Evolutionary conservation across 2,888 invertebrate species (phyloP), one percentile per base, ranked within the genome.

Genomic region (Trypoxylon attenuatum): DNA sequence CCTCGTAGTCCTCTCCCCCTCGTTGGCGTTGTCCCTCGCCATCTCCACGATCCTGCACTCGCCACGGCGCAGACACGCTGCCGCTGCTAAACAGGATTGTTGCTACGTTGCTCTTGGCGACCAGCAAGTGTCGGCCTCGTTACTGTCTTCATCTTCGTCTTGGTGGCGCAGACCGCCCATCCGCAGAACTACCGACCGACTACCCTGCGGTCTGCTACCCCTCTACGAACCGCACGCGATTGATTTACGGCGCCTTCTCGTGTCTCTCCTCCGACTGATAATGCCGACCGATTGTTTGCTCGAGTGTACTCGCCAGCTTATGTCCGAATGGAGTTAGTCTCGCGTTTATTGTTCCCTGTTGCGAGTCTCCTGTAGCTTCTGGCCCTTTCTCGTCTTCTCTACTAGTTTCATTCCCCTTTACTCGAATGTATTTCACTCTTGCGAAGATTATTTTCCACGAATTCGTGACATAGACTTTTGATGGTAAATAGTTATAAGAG

Each of bases 71-170:
- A 73, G 71, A 76, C 71, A 80, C 76, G 73, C 76, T 69, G 63
- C 68, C 70, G 74, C 78, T 76, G 79, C 81, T 79, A 82, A 83
- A 81, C 80, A 80, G 81, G 79, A 81, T 81, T 82, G 83, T 82
- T 82, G 81, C 77, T 76, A 76, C 76, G 76, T 76, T 76, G 76
- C 76, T 76, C 76, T 71, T 76, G 76, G 77, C 81, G 83, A 82
- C 81, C 80, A 76, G 80, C 78, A 81, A 82, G 78, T 82, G 82
- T 82, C 81, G 78, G 78, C 78, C 72, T 78, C 69, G 64, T 71
- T 69, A 69, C 69, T 56, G 49, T 60, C 62, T 64, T 63, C 57
- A 60, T 71, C 56, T 55, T 45, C 61, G 69, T 65, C 66, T 65
- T 61, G 57, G n/a, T n/a, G n/a, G 72, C 59, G 70, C 10, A 64